These are phyloP conservation scores for Drosophila buzzatii DNA, from an alignment of 2,888 invertebrate species.

Conservation along the genomic window DNA sequence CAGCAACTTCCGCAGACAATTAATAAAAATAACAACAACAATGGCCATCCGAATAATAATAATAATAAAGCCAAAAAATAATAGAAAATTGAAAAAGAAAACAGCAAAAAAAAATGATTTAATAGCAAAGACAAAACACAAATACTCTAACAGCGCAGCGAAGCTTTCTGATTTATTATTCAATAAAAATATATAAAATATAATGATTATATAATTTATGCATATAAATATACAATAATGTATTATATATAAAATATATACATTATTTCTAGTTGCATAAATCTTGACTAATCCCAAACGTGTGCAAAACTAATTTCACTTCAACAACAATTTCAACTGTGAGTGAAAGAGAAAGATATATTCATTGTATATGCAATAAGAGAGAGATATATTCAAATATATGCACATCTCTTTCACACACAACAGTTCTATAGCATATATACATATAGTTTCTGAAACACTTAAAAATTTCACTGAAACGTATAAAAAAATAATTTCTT, in stretches of 20 bases:
- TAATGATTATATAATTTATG: too few species aligned
- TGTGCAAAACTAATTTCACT: too few species aligned
- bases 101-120: not conserved
- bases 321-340: not conserved
- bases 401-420: too few species aligned
- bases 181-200: too few species aligned
- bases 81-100: conserved; percentile 14
- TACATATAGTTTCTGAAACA: too few species aligned
- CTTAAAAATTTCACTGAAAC: too few species aligned
- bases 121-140: not conserved
- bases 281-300: not conserved
- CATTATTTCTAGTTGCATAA: not conserved
- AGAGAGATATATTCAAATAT: not conserved
- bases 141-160: conserved; percentile 1
- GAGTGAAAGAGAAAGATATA: not conserved
- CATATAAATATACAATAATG: too few species aligned
- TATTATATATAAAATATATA: not conserved
- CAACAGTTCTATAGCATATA: too few species aligned
- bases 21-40: conserved; percentile 54
- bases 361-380: too few species aligned
- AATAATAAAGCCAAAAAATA: conserved; percentile 31
- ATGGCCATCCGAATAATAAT: not conserved
- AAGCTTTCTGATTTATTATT: too few species aligned
- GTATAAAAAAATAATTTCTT: too few species aligned
- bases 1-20: conserved; percentile 74